Base-by-base conservation (phyloP, 2,113 vertebrate species). In the Condylura cristata region DNA sequence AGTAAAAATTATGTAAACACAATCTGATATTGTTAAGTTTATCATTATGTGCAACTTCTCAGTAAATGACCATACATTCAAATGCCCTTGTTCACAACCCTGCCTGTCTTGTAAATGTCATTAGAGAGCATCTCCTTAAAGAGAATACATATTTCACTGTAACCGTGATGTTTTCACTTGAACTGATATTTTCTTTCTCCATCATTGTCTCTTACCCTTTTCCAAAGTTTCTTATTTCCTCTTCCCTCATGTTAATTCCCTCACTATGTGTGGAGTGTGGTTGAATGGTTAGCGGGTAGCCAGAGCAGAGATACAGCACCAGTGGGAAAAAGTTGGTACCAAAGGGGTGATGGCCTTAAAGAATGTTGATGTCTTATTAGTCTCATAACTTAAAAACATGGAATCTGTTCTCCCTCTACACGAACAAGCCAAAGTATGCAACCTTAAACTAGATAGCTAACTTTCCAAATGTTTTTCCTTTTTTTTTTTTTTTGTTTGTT, bases 341-440 rank as follows among this genome's bases (percentile, higher is more conserved):
- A 37, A 46, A 1, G 28, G 22, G 12, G 13, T 30, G 14, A 37
- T 46, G 70, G 71, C 65, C 10, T 5, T 65, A 2, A 5, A 66
- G 41, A 68, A 70, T 24, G 5, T 0, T 5, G 11, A 4, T 11
- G 2, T n/a, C 10, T 8, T 39, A 6, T 30, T 4, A 8, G 41
- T 32, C 17, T 68, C 56, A 63, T 26, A 22, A 24, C 6, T 44
- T 34, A 26, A 74, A 78, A 20, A 4, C 11, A 56, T 44, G 20
- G 5, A 1, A 7, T 78, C 1, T 56, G 26, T 16, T 61, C 48
- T 44, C 0, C 53, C 41, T 44, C 56, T 39, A 34, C 6, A 30
- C 5, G 51, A 80, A 8, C 17, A 68, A 70, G 1, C 24, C 37
- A 11, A 87, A 46, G 6, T 2, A 44, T 18, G 6, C 6, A 20